Base-by-base conservation (phyloP, 2,888 invertebrate genomes). In the Aproaerema taeniolella region DNA sequence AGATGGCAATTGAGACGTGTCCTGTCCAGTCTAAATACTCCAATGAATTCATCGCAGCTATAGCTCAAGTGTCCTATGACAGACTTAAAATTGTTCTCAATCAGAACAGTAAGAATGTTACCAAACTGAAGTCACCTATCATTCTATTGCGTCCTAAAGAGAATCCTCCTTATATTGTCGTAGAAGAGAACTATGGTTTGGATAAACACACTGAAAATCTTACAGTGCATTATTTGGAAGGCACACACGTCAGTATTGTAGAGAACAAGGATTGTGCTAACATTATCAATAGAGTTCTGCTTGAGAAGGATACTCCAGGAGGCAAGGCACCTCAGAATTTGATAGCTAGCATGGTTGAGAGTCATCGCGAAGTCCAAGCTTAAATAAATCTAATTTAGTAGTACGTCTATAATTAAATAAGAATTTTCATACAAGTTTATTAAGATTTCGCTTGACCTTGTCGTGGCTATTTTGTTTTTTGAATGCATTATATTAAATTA, bases 221-320 rank as follows among this genome's bases (percentile, higher is more conserved):
- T 0, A 85, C 87, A 1, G 77, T 93, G 0, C 88, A 90, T 53
- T 88, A 86, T 32, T 76, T 92, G n/a, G 92, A 93, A 56, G 94
- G 94, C 7, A 91, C 92, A 60, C 94, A 95, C 55, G 66, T 88
- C 0, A 89, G 90, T 28, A 92, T 94, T 54, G 60, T 94, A 50
- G 90, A 92, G 9, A 92, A 91, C 55, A 81, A 88, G 34, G 89
- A 89, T 50, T 75, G 91, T 34, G 88, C 91, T 0, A 87, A 91
- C 50, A 85, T 91, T 20, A 90, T 93, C 31, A 92, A 92, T 46
- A 78, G 67, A 42, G 43, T 67, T 7, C 35, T 86, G 12, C 41
- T 53, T 0, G 73, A 70, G 4, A 63, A 49, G 12, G 68, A 69
- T 3, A 55, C 40, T 0, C 55, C 60, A 2, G 47, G 43, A 6